Base-by-base conservation (phyloP, 1,140 invertebrate species). In the Drosophila simulans region DNA sequence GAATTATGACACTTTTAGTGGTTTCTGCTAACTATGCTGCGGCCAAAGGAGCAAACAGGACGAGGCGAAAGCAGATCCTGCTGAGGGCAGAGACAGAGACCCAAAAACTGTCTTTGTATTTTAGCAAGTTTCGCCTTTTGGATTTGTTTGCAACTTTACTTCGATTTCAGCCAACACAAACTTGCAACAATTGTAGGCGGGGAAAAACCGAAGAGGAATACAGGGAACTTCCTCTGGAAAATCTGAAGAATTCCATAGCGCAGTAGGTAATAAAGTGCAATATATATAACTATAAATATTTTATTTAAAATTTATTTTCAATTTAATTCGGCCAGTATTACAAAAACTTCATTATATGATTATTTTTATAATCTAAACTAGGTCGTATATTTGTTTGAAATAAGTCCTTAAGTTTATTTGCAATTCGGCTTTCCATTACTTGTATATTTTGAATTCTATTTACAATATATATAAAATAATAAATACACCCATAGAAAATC, bases 1-100 rank as follows among this genome's bases (percentile, higher is more conserved):
- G 89, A 91, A 91, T 91, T 91, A 91, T 91, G 89, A 91, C 89
- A 91, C 84, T 91, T 91, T 91, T 91, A 91, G 89, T 91, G 89
- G 89, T 91, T 91, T 91, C 78, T 74, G 73, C 81, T 77, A 85
- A 84, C 81, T 84, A 80, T 80, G 72, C 71, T 27, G 63, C 46
- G 63, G 10, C 63, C 52, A 8, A 31, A 34, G 39, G 54, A 17
- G 53, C 11, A n/a, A 11, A 11, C 56, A 40, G 58, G 66, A 35
- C 51, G 42, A 20, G 59, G 31, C 42, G 56, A 22, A 64, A 11
- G 15, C 20, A 17, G 40, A 53, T 35, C 66, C 55, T 37, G 25
- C 31, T 8, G 48, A 59, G 63, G 35, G 27, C 59, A 52, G 52
- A 51, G 52, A 51, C 45, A 52, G 17, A 45, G 52, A 52, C 52